Conservation (phyloP, 2,888 invertebrate species). For the Ormyrus nitidulus region DNA sequence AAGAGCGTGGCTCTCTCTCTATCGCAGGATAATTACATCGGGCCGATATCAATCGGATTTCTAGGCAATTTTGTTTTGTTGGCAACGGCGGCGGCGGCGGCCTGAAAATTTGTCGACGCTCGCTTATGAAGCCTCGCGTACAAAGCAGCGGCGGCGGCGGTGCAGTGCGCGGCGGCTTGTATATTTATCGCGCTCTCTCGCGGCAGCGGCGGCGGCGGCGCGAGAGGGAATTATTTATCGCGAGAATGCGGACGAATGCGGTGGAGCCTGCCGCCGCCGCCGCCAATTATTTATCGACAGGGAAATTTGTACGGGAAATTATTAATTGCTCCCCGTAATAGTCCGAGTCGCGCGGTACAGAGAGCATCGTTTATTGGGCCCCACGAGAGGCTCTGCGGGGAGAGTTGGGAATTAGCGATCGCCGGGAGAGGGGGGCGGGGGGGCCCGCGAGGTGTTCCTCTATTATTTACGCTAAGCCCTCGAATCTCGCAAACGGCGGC, state of each 20-base stretch:
- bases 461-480: conserved; percentile 28
- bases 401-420: conserved; percentile 39
- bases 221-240: conserved; percentile 48
- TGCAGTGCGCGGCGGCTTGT: not conserved
- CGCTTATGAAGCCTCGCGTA: not conserved
- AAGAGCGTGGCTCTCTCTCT: too few relatives aligned
- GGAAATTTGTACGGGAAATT: conserved; percentile 47
- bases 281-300: conserved; percentile 48
- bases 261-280: not conserved
- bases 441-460: not conserved
- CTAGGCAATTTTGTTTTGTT: conserved; percentile 30
- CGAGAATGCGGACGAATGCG: conserved; percentile 25
- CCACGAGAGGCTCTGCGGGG: not conserved
- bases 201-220: not conserved
- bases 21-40: not conserved
- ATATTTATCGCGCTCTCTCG: conserved; percentile 16
- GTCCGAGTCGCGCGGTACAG: conserved; percentile 12
- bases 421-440: too few relatives aligned
- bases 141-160: not conserved
- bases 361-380: conserved; percentile 48
- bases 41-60: conserved; percentile 25
- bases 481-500: not conserved
- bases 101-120: conserved; percentile 22
- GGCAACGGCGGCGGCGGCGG: not conserved
- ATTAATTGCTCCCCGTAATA: conserved; percentile 49